phyloP scores from a whole-genome alignment of 2,888 invertebrate species.

The Onthophagus sagittarius region DNA sequence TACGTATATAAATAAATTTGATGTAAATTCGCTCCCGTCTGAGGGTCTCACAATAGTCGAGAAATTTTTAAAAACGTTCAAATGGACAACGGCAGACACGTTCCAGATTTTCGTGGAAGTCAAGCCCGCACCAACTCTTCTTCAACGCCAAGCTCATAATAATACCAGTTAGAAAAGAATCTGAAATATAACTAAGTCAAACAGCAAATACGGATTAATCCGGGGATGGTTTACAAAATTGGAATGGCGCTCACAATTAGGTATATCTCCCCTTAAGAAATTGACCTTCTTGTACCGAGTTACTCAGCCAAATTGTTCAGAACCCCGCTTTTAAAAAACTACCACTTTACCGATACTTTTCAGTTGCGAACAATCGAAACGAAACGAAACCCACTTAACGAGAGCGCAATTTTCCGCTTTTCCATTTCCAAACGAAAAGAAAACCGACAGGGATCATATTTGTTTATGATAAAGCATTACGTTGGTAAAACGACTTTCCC shows the following conservation, averaged over 20 bases:
- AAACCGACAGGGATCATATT: neutral
- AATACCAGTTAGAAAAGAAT: slow-evolving; percentile 2
- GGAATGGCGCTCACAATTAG: neutral
- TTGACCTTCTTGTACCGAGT: neutral
- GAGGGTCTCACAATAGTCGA: slow-evolving; percentile 3
- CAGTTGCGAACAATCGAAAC: neutral
- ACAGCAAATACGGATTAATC: neutral
- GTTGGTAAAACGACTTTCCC: too few species aligned
- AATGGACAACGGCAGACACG: slow-evolving; percentile 15
- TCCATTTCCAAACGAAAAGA: neutral
- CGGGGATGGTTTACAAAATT: neutral
- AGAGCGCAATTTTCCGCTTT: neutral
- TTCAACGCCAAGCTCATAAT: slow-evolving; percentile 5
- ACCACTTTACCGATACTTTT: neutral
- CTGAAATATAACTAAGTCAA: slow-evolving; percentile 1
- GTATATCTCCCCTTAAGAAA: neutral
- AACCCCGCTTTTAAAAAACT: neutral
- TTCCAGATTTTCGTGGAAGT: neutral
- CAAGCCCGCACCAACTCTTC: neutral
- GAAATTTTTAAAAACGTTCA: slow-evolving; percentile 13
- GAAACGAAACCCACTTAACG: neutral
- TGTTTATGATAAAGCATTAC: neutral
- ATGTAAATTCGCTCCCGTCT: slow-evolving; percentile 3
- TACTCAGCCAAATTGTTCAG: neutral
- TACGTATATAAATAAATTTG: slow-evolving; percentile 12